phyloP scores from a whole-genome alignment of 2,888 invertebrate genomes.

The Metalampra italica region DNA sequence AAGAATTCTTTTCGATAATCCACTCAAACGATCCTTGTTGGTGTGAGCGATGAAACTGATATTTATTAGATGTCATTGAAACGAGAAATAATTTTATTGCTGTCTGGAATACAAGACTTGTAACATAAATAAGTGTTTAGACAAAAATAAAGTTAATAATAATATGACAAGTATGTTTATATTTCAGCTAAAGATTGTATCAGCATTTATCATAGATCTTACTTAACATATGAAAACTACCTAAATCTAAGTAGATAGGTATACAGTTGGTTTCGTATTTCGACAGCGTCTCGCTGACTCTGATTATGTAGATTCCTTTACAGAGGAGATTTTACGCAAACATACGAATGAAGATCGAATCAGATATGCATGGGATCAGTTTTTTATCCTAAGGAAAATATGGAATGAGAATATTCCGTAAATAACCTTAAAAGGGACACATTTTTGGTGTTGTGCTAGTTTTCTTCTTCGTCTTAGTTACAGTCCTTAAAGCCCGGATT shows the following conservation, averaged over 20 bases:
- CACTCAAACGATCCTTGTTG: slow-evolving; percentile 10
- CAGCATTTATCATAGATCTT: background rate
- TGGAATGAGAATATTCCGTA: slow-evolving; percentile 46
- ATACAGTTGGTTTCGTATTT: slow-evolving; percentile 50
- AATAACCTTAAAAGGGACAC: slow-evolving; percentile 47
- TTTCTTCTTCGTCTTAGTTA: slow-evolving; percentile 9
- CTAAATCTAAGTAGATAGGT: slow-evolving; percentile 18
- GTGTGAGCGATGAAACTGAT: background rate
- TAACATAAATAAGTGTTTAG: too few relatives aligned
- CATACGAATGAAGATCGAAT: slow-evolving; percentile 66
- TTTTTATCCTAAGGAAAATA: slow-evolving; percentile 57
- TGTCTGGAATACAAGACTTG: too few relatives aligned
- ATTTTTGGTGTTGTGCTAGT: slow-evolving; percentile 23
- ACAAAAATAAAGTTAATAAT: too few relatives aligned
- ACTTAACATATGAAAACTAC: slow-evolving; percentile 16
- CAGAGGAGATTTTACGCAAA: slow-evolving; percentile 64
- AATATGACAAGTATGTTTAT: slow-evolving; percentile 12
- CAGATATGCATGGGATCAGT: slow-evolving; percentile 70
- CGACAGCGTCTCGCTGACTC: slow-evolving; percentile 58
- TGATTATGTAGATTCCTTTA: slow-evolving; percentile 69
- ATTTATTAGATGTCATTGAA: background rate
- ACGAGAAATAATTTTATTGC: too few relatives aligned
- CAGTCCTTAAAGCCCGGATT: background rate
- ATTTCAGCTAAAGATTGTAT: too few relatives aligned
- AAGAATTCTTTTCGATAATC: slow-evolving; percentile 15